Evolutionary conservation across 2,888 invertebrate genomes (phyloP).

Genomic region (Eristalinus aeneus): DNA sequence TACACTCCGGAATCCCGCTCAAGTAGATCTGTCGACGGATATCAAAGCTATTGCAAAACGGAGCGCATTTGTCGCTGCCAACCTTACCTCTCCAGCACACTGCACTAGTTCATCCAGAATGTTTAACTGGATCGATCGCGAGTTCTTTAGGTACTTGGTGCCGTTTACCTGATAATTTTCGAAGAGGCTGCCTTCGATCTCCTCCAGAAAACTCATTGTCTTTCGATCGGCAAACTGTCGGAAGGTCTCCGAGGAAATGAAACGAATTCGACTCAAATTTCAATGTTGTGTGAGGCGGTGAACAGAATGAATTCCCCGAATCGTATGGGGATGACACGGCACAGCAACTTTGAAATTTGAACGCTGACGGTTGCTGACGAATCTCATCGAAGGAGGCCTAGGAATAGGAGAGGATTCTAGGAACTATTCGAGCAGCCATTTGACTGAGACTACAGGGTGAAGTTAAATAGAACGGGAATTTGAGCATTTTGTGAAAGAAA

Average conservation of each 20-base stretch:
- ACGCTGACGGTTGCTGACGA: not conserved
- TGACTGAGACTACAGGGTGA: not conserved
- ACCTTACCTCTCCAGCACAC: conserved; percentile 76
- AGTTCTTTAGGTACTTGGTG: conserved; percentile 74
- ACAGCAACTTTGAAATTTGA: not conserved
- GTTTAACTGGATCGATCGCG: conserved; percentile 16
- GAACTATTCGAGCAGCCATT: not conserved
- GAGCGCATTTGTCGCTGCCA: not conserved
- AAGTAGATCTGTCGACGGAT: conserved; percentile 67
- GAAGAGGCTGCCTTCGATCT: not conserved
- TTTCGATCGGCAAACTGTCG: not conserved
- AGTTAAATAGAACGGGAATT: not conserved
- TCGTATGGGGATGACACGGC: not conserved
- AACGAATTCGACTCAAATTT: not conserved
- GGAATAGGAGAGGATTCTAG: not conserved
- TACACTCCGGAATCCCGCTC: conserved; percentile 70
- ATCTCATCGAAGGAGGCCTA: not conserved
- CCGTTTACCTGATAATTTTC: conserved; percentile 74
- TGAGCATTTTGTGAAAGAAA: not conserved
- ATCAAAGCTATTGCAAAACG: not conserved
- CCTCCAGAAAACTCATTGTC: conserved; percentile 18
- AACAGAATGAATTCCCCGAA: conserved; percentile 1
- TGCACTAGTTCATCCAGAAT: conserved; percentile 69
- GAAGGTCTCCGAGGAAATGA: not conserved
- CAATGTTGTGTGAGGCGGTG: not conserved